These are phyloP conservation scores for Parnassius orleans DNA, from an alignment of 2,888 invertebrate species.

Conservation along the genomic window DNA sequence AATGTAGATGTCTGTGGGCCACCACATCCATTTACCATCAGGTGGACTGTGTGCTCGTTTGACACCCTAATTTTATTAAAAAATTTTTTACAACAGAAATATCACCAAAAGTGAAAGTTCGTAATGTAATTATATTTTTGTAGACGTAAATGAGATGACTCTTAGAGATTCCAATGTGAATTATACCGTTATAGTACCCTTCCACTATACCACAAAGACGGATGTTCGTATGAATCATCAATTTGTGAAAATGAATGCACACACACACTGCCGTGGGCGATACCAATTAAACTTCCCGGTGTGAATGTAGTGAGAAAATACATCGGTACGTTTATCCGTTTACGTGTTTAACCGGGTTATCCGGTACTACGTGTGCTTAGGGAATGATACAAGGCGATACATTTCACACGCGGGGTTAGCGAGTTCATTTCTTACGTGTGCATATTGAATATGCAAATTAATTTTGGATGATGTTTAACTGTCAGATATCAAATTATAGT, in stretches of 20 bases:
- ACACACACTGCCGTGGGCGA: constrained; percentile 30
- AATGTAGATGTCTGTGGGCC: too few relatives aligned
- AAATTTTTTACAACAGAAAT: too few relatives aligned
- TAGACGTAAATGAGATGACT: too few relatives aligned
- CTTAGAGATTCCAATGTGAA: too few relatives aligned
- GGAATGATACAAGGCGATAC: constrained; percentile 17
- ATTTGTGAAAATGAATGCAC: constrained; percentile 18
- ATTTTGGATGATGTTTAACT: not conserved
- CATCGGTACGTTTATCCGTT: constrained; percentile 34
- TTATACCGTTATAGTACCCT: too few relatives aligned
- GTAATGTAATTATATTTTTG: too few relatives aligned
- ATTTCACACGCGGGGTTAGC: constrained; percentile 22
- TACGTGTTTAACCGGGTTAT: constrained; percentile 29
- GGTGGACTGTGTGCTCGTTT: too few relatives aligned
- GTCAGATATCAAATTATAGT: not conserved
- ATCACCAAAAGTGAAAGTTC: too few relatives aligned
- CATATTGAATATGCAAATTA: constrained; percentile 1
- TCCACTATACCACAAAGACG: constrained; percentile 4
- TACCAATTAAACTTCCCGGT: constrained; percentile 52
- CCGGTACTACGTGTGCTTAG: constrained; percentile 18
- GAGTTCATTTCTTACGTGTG: constrained; percentile 9
- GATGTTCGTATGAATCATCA: constrained; percentile 19
- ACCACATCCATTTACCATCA: too few relatives aligned
- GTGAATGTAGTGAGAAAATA: constrained; percentile 55
- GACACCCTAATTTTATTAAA: too few relatives aligned